Evolutionary conservation across 2,113 vertebrate genomes (phyloP).

Genomic region (Acanthisitta chloris): DNA sequence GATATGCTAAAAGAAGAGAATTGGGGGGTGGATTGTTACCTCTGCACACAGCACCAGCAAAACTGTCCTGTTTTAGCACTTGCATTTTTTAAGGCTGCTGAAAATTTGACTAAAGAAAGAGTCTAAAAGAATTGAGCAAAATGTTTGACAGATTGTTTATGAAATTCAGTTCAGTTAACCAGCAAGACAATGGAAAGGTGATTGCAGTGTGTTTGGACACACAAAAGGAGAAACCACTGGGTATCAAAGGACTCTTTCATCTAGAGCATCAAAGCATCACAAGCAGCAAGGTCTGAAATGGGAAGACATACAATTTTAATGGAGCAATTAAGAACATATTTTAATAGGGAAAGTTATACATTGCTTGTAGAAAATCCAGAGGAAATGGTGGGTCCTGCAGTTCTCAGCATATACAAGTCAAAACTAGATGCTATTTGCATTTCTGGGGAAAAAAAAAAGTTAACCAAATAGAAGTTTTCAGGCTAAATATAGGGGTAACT

Average conservation of each 20-base stretch:
- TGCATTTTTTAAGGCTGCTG: neutral
- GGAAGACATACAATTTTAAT: neutral
- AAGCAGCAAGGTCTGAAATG: neutral
- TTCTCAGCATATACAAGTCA: neutral
- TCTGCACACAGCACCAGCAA: neutral
- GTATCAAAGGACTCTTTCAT: neutral
- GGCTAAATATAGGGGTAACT: neutral
- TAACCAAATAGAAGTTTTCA: neutral
- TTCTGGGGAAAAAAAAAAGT: neutral
- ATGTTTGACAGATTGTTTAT: neutral
- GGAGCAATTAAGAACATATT: neutral
- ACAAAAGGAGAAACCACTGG: neutral
- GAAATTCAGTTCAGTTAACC: neutral
- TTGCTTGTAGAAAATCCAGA: neutral
- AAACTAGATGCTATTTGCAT: neutral
- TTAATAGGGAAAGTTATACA: neutral
- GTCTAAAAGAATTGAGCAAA: neutral
- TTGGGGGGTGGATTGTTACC: neutral
- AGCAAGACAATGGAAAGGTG: neutral
- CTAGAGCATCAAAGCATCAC: neutral
- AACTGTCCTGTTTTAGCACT: neutral
- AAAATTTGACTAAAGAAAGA: neutral
- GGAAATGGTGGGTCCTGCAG: neutral
- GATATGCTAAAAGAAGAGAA: neutral
- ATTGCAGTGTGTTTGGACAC: neutral